Conservation (phyloP, 1,140 invertebrate genomes). For the Drosophila mojavensis region DNA sequence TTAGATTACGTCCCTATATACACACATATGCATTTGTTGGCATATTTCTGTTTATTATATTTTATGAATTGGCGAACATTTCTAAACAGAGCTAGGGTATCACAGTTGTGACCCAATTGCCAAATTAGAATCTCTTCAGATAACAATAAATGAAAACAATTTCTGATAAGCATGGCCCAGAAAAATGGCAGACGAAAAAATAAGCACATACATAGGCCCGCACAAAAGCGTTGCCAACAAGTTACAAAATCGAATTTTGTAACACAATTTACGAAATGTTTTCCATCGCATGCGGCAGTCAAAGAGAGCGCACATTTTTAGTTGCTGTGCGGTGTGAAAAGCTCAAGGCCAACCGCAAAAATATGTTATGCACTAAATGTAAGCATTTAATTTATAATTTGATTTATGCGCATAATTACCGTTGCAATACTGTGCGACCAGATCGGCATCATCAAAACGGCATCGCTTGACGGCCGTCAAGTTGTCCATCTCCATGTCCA, state of each 20-base stretch:
- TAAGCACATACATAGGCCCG: not conserved
- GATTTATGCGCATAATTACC: constrained; percentile 58
- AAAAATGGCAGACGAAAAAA: constrained; percentile 3
- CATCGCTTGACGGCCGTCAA: constrained; percentile 70
- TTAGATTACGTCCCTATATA: too few relatives aligned
- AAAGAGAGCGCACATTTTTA: constrained; percentile 41
- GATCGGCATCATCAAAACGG: constrained; percentile 72
- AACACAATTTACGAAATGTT: constrained; percentile 39
- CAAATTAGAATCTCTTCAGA: constrained; percentile 8
- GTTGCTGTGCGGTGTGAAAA: constrained; percentile 45
- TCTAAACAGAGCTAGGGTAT: not conserved
- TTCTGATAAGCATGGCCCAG: constrained; percentile 40
- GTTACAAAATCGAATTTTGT: constrained; percentile 42
- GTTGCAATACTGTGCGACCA: constrained; percentile 79
- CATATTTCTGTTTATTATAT: not conserved
- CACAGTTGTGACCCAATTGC: not conserved
- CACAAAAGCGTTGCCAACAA: constrained; percentile 4
- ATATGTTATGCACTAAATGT: constrained; percentile 41
- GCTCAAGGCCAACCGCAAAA: constrained; percentile 52
- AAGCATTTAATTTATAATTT: constrained; percentile 22
- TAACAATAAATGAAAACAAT: constrained; percentile 15
- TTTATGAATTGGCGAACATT: not conserved
- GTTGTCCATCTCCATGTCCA: constrained; percentile 55
- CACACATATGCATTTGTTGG: too few relatives aligned
- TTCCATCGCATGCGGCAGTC: constrained; percentile 19